phyloP scores from a whole-genome alignment of 2,113 vertebrate species.

The Passer domesticus region DNA sequence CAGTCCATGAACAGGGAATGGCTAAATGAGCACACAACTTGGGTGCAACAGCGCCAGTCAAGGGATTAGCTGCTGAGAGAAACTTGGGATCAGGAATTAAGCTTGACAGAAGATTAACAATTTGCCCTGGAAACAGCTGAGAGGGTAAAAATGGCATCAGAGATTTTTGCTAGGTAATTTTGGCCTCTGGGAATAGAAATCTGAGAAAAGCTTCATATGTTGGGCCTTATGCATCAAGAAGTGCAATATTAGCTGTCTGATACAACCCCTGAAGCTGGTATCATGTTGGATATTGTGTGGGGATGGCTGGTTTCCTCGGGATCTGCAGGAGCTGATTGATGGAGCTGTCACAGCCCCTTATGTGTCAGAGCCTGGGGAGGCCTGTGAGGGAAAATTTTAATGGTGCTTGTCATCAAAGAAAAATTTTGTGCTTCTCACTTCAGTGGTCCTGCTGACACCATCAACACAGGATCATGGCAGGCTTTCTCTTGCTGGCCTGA shows the following conservation, averaged over 20 bases:
- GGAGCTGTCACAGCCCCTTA: background rate
- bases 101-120: slow-evolving; percentile 53
- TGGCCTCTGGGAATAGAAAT: slow-evolving; percentile 12
- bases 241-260: background rate
- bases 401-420: slow-evolving; percentile 44
- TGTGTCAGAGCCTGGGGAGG: background rate
- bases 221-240: background rate
- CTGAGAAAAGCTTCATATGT: background rate
- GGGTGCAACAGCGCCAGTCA: background rate
- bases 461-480: background rate
- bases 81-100: slow-evolving; percentile 47
- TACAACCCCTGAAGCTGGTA: background rate
- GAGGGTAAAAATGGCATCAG: background rate
- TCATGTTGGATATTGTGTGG: background rate
- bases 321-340: slow-evolving; percentile 28
- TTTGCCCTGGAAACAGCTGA: background rate
- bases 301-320: background rate
- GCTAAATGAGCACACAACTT: background rate
- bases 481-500: background rate
- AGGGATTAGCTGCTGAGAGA: slow-evolving; percentile 23
- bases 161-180: background rate
- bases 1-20: background rate
- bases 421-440: slow-evolving; percentile 34
- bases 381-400: slow-evolving; percentile 35
- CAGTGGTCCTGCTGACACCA: background rate